Conservation (phyloP, 2,888 invertebrate species). For the Neocrepidodera transversa region DNA sequence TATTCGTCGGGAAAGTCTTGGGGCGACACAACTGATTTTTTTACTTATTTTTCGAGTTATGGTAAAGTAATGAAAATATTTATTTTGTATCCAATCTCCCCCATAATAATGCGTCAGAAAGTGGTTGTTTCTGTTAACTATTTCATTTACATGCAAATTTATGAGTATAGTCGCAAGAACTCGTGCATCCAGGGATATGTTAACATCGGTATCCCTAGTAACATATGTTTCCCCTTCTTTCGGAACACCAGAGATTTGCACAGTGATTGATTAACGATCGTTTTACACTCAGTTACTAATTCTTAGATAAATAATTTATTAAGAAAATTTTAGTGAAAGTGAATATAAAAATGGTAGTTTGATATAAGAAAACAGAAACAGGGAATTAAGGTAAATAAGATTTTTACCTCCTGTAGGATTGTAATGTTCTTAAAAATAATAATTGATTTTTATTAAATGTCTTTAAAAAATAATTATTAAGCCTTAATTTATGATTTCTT, state of each 20-base stretch:
- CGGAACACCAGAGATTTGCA: not conserved
- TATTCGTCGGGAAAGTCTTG: too few species aligned
- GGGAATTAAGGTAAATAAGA: too few species aligned
- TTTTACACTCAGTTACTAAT: not conserved
- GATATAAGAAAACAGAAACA: too few species aligned
- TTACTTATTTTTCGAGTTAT: too few species aligned
- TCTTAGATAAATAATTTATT: not conserved
- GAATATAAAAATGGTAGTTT: not conserved
- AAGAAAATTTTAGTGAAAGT: not conserved
- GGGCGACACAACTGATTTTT: too few species aligned
- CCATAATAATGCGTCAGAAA: conserved; percentile 28
- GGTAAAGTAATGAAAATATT: too few species aligned
- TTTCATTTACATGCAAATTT: conserved; percentile 44
- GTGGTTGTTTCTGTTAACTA: conserved; percentile 38
- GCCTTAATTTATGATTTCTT: too few species aligned
- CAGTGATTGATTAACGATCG: conserved; percentile 5
- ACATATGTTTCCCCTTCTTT: conserved; percentile 8
- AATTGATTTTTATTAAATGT: too few species aligned
- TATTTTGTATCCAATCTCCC: too few species aligned
- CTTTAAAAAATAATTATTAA: too few species aligned
- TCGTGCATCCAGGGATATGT: conserved; percentile 5
- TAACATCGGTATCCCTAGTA: not conserved
- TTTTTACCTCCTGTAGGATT: too few species aligned
- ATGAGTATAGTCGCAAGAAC: conserved; percentile 24
- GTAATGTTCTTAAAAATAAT: too few species aligned